Base-by-base conservation (phyloP, 2,113 vertebrate species). In the Cyphomyrus discorhynchus region DNA sequence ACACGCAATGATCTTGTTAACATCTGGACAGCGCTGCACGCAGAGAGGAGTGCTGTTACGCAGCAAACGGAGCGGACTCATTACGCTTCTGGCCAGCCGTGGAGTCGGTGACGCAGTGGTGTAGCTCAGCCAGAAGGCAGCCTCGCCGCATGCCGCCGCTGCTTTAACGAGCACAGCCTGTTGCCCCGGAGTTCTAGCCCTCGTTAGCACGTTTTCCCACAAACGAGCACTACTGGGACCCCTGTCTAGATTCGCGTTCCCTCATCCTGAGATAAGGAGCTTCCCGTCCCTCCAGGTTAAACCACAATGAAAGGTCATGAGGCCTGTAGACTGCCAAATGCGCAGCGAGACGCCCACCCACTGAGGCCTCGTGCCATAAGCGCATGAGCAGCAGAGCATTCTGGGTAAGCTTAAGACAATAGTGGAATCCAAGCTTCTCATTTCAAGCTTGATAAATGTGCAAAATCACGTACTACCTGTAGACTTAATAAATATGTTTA, bases 51-150 rank as follows among this genome's bases (percentile, higher is more conserved):
- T 77, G 31, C 39, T 77, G 70, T 39, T 0, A 6, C 15, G 4
- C 70, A 89, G 85, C 50, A 2, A 8, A 90, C 47, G 89, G 91
- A 93, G 90, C 92, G 93, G 92, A 89, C 91, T 95, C 92, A 94
- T 94, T 93, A 94, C 90, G 90, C 10, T 91, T 85, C 70, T 27
- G 74, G 90, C 83, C 94, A 94, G 94, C 92, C 93, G 92, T 92
- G 53, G 89, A 86, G 91, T 87, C 88, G 87, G 56, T 39, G 19
- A 58, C 24, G 42, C 31, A 31, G 80, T 83, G 49, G 31, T 8
- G 27, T 9, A 39, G 13, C 21, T 21, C 24, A 39, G 35, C 62
- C 62, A 4, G 8, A 27, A 66, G n/a, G 62, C n/a, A 17, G 58
- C 35, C 39, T 66, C 62, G 9, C 62, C 62, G n/a, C 56, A 88